Base-by-base conservation (phyloP, 2,888 invertebrate species). In the Zygogramma bicolorata region DNA sequence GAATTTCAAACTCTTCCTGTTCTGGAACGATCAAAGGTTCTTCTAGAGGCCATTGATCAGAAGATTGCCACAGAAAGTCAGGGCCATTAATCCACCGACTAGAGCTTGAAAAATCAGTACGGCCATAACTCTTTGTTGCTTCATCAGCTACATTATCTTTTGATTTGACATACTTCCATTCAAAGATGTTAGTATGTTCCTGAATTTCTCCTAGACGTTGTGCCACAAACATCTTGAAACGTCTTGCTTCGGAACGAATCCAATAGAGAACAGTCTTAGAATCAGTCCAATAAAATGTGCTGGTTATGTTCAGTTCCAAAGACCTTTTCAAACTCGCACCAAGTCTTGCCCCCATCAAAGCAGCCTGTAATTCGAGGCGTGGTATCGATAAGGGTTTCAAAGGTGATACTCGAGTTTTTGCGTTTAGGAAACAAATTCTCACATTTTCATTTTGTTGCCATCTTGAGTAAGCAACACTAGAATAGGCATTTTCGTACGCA, bases 191-290 rank as follows among this genome's bases (percentile, higher is more conserved):
- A 15, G 49, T 60, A 2, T 27, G 10, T 20, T 46, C 42, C 25
- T 59, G 40, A 13, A 67, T 67, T 42, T 67, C 65, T 31, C 42
- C 42, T 13, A 42, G 42, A 42, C n/a, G n/a, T n/a, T 42, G 42
- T 42, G 15, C 42, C 18, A 53, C 53, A 20, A 53, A 40, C 78
- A 82, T 3, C 76, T 69, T 71, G 79, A 79, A 67, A 79, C 80
- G 65, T 3, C 60, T 67, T 15, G 74, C 74, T n/a, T 80, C 79
- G 2, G 77, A 78, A 25, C 69, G 31, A 3, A 82, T 63, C 81
- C 81, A 82, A 8, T 65, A 31, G 10, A 82, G 42, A n/a, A 79
- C 81, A 4, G 76, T 79, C 62, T 70, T 78, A 0, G 81, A 83
- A 59, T 83, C 80, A 2, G 79, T 68, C 82, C 81, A 82, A 62